Evolutionary conservation across 2,113 vertebrate genomes (phyloP).

Genomic region (Ardeotis arabs): DNA sequence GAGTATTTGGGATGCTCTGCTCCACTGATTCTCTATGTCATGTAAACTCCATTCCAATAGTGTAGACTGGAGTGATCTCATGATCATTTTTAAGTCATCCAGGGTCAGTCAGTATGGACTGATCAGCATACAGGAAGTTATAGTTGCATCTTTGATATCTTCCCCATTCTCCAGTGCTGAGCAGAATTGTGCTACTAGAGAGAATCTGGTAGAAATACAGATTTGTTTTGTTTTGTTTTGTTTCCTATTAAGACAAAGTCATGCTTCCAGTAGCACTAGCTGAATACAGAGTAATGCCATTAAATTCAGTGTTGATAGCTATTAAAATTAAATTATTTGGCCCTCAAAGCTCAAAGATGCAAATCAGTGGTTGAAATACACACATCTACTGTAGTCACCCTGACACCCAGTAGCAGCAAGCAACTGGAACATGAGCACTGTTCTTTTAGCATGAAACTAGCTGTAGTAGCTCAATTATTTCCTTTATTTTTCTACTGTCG

Average conservation of each 20-base stretch:
- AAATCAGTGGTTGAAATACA: background rate
- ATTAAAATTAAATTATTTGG: background rate
- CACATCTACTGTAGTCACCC: background rate
- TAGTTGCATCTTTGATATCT: background rate
- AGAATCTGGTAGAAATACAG: background rate
- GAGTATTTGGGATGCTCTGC: background rate
- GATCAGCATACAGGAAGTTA: background rate
- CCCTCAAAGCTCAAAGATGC: background rate
- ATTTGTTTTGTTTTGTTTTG: background rate
- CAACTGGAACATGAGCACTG: background rate
- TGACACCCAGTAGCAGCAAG: background rate
- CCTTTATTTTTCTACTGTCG: constrained; percentile 26
- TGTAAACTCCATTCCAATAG: background rate
- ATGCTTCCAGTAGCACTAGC: background rate
- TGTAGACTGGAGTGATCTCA: background rate
- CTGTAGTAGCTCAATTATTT: constrained; percentile 5
- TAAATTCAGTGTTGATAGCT: background rate
- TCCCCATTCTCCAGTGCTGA: background rate
- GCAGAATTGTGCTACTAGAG: background rate
- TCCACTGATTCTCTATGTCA: background rate
- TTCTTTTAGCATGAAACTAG: constrained; percentile 1
- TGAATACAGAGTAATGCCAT: background rate
- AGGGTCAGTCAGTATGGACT: background rate
- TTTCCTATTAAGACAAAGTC: background rate
- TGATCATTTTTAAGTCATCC: background rate